Percentiles rank a stretch among this genome's conserved stretches.
phyloP scores from a whole-genome alignment of 2,888 invertebrate genomes.

The Colletes collaris region DNA sequence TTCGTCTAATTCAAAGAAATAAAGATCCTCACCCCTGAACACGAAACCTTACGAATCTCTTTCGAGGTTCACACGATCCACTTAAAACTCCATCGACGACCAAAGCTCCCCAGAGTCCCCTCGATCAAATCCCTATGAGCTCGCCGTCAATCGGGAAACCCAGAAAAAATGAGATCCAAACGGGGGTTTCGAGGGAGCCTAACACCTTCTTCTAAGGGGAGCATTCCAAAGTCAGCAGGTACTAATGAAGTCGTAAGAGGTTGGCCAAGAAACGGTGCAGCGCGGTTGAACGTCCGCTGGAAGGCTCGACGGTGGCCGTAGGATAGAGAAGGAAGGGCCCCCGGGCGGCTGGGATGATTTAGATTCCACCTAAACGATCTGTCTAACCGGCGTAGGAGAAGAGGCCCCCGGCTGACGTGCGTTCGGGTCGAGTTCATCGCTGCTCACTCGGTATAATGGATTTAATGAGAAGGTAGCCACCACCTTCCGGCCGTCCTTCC shows the following conservation, averaged over 20 bases:
- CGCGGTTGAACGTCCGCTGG: constrained; percentile 56
- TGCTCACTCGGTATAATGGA: constrained; percentile 76
- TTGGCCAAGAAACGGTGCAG: constrained; percentile 49
- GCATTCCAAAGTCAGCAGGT: constrained; percentile 75
- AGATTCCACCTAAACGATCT: constrained; percentile 77
- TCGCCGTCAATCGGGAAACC: constrained; percentile 19
- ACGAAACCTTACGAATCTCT: no score
- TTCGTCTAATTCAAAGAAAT: no score
- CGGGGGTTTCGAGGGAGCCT: neutral
- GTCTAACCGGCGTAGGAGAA: constrained; percentile 57
- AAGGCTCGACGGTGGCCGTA: constrained; percentile 9
- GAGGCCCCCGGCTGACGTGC: constrained; percentile 48
- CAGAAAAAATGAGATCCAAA: constrained; percentile 28
- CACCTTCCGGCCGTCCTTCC: constrained; percentile 21
- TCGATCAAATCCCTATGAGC: constrained; percentile 36
- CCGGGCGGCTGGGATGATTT: constrained; percentile 70
- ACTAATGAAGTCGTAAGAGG: constrained; percentile 77
- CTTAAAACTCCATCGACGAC: constrained; percentile 29
- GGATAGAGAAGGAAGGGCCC: constrained; percentile 14
- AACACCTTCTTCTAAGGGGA: constrained; percentile 26
- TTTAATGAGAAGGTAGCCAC: constrained; percentile 77
- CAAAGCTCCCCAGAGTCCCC: constrained; percentile 13
- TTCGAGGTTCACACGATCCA: constrained; percentile 2
- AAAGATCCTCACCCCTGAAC: no score
- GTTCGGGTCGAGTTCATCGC: constrained; percentile 66